A percentile compares a stretch with the other conserved stretches of the same genome.
Conservation (phyloP, 2,797 vertebrate species). For the Cercopithecus mitis region DNA sequence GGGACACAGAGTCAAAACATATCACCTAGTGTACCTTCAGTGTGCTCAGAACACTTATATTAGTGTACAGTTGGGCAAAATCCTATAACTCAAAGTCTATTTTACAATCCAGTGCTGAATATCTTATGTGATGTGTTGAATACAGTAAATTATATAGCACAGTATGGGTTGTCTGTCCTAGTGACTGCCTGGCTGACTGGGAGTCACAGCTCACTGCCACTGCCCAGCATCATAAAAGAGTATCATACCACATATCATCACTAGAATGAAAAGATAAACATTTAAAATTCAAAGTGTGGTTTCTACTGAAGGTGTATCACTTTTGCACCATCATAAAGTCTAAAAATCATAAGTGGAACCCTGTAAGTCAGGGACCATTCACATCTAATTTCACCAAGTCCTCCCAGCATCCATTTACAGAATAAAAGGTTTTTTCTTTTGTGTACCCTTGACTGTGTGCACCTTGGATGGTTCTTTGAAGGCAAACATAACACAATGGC, state of each 20-base stretch:
- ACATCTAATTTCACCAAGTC: background rate
- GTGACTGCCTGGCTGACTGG: background rate
- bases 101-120: background rate
- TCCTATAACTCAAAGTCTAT: background rate
- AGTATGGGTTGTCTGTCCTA: background rate
- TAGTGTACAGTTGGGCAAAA: background rate
- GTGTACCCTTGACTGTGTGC: background rate
- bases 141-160: background rate
- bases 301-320: background rate
- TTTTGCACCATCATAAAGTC: background rate
- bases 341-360: background rate
- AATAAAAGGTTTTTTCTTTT: background rate
- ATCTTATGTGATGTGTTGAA: background rate
- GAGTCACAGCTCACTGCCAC: background rate
- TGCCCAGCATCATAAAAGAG: no score
- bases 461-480: background rate
- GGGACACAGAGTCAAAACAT: no score
- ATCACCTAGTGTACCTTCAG: background rate
- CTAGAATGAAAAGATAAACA: background rate
- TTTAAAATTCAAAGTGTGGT: background rate
- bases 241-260: background rate
- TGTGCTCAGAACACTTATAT: background rate
- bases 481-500: background rate
- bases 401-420: background rate
- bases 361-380: background rate